These are phyloP conservation scores for Genyomyrus donnyi DNA, from an alignment of 2,113 vertebrate genomes.

Conservation along the genomic window DNA sequence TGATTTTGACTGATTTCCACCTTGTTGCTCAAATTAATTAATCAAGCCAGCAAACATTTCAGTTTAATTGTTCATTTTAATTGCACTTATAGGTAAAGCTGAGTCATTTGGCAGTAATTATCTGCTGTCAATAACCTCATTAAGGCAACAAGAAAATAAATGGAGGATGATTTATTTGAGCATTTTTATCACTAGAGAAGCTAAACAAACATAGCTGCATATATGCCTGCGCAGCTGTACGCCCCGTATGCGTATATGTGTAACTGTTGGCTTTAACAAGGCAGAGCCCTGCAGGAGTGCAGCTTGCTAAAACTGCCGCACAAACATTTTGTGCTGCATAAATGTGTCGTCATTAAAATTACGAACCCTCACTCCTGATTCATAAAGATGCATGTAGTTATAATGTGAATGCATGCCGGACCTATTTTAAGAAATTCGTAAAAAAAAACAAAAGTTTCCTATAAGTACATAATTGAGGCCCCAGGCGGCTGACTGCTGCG, in stretches of 20 bases:
- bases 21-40: slow-evolving; percentile 7
- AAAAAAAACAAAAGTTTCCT: background rate
- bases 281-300: background rate
- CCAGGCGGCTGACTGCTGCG: background rate
- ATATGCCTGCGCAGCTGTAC: background rate
- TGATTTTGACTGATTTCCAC: background rate
- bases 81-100: background rate
- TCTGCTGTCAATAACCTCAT: slow-evolving; percentile 20
- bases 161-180: background rate
- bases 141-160: slow-evolving; percentile 11
- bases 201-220: background rate
- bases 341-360: background rate
- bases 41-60: slow-evolving; percentile 8
- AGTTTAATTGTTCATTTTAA: slow-evolving; percentile 15
- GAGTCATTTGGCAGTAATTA: slow-evolving; percentile 10
- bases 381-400: background rate
- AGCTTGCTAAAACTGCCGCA: background rate
- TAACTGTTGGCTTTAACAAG: background rate
- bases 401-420: background rate
- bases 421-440: background rate
- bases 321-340: background rate
- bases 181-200: background rate
- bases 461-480: background rate
- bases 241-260: background rate
- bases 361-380: background rate